Evolutionary conservation across 1,140 invertebrate genomes (phyloP).

Genomic region (Asbolus verrucosus): DNA sequence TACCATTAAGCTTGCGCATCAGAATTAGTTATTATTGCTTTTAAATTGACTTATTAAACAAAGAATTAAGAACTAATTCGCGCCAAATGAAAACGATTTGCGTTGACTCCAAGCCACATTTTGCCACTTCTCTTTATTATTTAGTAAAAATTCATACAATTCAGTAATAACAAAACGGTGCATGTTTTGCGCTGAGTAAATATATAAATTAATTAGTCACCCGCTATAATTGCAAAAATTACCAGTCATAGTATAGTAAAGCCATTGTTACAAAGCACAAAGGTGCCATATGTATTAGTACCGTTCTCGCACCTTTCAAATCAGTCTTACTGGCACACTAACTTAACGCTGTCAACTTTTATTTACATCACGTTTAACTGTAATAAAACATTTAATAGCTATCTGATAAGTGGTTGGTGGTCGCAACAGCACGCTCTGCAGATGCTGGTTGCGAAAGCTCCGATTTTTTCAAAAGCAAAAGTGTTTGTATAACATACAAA

Average conservation of each 20-base stretch:
- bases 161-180: not conserved
- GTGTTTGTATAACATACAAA: not conserved
- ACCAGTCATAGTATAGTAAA: too few relatives aligned
- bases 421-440: slow-evolving; percentile 9
- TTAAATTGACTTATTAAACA: slow-evolving; percentile 38
- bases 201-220: too few relatives aligned
- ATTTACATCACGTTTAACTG: not conserved
- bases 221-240: too few relatives aligned
- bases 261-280: too few relatives aligned
- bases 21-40: slow-evolving; percentile 35
- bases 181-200: too few relatives aligned
- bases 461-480: not conserved
- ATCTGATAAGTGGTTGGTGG: not conserved
- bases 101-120: not conserved
- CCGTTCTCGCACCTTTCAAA: not conserved
- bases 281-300: not conserved
- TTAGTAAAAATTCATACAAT: not conserved
- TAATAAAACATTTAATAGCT: slow-evolving; percentile 20
- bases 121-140: not conserved
- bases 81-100: slow-evolving; percentile 8
- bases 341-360: not conserved
- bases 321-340: not conserved
- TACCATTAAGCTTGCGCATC: slow-evolving; percentile 19
- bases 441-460: not conserved
- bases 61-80: slow-evolving; percentile 4